Conservation (phyloP, 2,113 vertebrate genomes). For the Gavia stellata region DNA sequence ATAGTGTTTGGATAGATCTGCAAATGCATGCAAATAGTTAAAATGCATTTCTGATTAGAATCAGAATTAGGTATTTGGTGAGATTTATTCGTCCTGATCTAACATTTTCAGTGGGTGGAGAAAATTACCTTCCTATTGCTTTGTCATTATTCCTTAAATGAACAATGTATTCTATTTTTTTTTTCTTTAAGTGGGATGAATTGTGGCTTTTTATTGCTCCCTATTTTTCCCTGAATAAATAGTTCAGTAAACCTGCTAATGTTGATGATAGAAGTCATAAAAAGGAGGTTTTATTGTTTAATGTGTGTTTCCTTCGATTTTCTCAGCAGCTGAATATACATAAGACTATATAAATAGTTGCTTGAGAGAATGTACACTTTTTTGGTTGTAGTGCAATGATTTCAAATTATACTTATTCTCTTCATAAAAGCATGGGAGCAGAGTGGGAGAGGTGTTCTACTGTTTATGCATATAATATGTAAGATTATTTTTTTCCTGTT, state of each 20-base stretch:
- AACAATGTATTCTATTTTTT: conserved; percentile 36
- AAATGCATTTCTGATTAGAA: conserved; percentile 22
- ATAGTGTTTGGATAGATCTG: background rate
- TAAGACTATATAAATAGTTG: conserved; percentile 24
- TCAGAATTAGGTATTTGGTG: background rate
- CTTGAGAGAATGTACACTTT: conserved; percentile 9
- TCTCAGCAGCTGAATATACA: conserved; percentile 13
- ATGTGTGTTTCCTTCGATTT: conserved; percentile 33
- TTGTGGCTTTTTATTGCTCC: conserved; percentile 50
- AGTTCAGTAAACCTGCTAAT: conserved; percentile 50
- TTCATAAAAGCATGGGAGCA: conserved; percentile 12
- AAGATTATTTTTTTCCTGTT: background rate
- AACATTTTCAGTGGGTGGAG: conserved; percentile 40
- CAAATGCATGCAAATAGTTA: conserved; percentile 4
- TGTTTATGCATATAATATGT: background rate
- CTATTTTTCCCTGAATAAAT: conserved; percentile 45
- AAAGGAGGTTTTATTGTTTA: conserved; percentile 46
- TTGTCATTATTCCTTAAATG: conserved; percentile 59
- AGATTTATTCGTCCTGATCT: conserved; percentile 29
- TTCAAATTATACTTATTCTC: background rate
- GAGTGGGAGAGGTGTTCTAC: background rate
- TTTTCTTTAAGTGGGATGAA: conserved; percentile 49
- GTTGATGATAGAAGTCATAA: conserved; percentile 33
- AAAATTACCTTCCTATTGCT: conserved; percentile 56
- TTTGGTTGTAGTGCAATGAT: background rate